Percentiles rank a stretch among this genome's conserved stretches.
Conservation (phyloP, 2,113 vertebrate species). For the Carassius gibelio region DNA sequence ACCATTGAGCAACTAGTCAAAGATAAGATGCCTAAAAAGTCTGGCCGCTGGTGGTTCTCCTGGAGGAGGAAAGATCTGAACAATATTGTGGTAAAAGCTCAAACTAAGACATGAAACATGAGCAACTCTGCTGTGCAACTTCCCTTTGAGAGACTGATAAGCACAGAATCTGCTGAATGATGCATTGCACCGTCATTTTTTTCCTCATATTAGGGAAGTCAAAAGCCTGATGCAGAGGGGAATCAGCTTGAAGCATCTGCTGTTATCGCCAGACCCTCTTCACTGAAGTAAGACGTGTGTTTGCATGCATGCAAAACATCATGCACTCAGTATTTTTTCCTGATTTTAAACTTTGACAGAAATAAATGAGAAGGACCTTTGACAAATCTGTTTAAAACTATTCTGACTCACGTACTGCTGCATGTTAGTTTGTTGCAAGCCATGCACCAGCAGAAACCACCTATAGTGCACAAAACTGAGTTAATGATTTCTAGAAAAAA, state of each 20-base stretch:
- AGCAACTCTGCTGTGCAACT: background rate
- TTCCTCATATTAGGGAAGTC: conserved; percentile 66
- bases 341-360: background rate
- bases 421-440: no score
- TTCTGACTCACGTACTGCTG: no score
- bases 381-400: background rate
- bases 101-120: background rate
- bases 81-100: conserved; percentile 65
- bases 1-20: conserved; percentile 83
- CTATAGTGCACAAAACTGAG: background rate
- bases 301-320: background rate
- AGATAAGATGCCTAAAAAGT: conserved; percentile 90
- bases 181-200: background rate
- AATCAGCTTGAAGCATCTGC: conserved; percentile 28
- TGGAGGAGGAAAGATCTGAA: conserved; percentile 83
- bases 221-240: conserved; percentile 63
- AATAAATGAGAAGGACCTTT: background rate
- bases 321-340: background rate
- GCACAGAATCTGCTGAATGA: background rate
- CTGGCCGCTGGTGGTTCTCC: conserved; percentile 91
- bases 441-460: background rate
- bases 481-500: background rate
- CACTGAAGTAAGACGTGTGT: conserved; percentile 70
- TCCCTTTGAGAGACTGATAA: background rate
- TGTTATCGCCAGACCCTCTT: conserved; percentile 40